Evolutionary conservation across 2,888 invertebrate species (phyloP).

Genomic region (Crematogaster levior): DNA sequence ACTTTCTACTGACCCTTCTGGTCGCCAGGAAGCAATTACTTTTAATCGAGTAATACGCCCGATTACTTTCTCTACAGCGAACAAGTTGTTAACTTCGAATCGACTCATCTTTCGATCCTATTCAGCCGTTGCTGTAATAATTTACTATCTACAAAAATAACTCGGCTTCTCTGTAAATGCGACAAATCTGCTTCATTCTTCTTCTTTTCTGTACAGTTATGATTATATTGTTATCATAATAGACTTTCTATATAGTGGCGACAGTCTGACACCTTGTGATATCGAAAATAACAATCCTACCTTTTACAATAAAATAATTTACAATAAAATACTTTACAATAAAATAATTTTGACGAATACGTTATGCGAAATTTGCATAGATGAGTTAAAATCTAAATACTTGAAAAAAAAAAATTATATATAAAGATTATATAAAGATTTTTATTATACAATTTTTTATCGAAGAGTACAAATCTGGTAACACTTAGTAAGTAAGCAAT

Average conservation of each 20-base stretch:
- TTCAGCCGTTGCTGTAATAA: conserved; percentile 10
- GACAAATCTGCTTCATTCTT: neutral
- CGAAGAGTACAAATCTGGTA: neutral
- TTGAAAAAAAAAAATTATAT: too few species aligned
- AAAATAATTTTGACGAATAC: neutral
- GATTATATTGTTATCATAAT: conserved; percentile 25
- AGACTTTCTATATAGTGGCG: neutral
- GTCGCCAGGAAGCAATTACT: conserved; percentile 25
- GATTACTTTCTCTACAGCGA: conserved; percentile 28
- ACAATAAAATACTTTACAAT: neutral
- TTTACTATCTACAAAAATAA: conserved; percentile 29
- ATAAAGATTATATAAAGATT: too few species aligned
- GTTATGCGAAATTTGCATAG: neutral
- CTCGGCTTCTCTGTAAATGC: neutral
- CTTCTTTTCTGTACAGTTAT: neutral
- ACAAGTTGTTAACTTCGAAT: conserved; percentile 10
- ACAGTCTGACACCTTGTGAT: neutral
- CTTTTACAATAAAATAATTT: too few species aligned
- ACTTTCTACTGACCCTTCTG: conserved; percentile 32
- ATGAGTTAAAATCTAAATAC: neutral
- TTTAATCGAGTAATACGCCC: conserved; percentile 43
- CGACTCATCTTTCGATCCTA: conserved; percentile 13
- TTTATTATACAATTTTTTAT: too few species aligned
- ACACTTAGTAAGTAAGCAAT: neutral
- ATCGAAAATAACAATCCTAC: conserved; percentile 10